Percentiles rank a stretch among this genome's conserved stretches.
Conservation (phyloP, 53 echinoderm and acorn worm species). For the Henricia sp. region DNA sequence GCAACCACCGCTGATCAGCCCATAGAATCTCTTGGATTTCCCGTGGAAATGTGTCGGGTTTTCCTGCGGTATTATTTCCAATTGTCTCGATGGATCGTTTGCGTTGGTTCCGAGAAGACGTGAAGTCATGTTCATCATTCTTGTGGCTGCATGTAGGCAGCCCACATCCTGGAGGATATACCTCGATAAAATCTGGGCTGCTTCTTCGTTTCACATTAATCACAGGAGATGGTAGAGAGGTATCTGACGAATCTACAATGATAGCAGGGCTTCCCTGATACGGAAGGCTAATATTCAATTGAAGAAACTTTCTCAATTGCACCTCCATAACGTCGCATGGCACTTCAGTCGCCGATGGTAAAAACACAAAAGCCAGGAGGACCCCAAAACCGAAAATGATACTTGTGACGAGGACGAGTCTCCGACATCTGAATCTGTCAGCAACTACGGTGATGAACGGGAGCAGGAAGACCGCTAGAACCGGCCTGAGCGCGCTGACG, state of each 20-base stretch:
- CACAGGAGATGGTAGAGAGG: neutral
- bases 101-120: neutral
- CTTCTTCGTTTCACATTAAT: neutral
- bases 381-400: constrained; percentile 48
- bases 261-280: neutral
- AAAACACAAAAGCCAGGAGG: constrained; percentile 39
- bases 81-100: neutral
- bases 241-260: neutral
- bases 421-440: constrained; percentile 68
- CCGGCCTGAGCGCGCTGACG: constrained; percentile 70
- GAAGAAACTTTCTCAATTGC: constrained; percentile 27
- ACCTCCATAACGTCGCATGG: constrained; percentile 29
- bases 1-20: constrained; percentile 80
- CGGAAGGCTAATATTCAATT: constrained; percentile 47
- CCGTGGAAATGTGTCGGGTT: constrained; percentile 1
- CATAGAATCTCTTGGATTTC: constrained; percentile 16
- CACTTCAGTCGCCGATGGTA: constrained; percentile 60
- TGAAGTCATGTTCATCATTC: neutral
- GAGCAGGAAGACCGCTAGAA: constrained; percentile 60
- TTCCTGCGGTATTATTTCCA: neutral
- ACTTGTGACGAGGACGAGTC: constrained; percentile 54
- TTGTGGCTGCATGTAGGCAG: too few species aligned
- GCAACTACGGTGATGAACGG: constrained; percentile 68
- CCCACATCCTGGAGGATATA: too few species aligned
- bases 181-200: neutral